A percentile compares a stretch with the other conserved stretches of the same genome.
phyloP scores from a whole-genome alignment of 2,888 invertebrate species.

The Leptopilina drosophilae region DNA sequence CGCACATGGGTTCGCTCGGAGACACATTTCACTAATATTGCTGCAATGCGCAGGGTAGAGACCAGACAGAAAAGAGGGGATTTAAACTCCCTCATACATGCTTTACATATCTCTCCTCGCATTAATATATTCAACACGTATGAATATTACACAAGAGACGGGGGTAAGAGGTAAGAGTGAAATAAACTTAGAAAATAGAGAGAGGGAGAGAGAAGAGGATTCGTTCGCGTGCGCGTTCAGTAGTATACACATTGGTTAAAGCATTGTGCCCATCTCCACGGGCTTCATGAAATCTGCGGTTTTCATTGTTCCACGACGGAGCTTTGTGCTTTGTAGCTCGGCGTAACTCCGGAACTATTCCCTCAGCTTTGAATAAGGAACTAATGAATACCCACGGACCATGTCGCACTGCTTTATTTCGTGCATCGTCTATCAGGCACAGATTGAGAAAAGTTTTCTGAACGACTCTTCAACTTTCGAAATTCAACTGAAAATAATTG shows the following conservation, averaged over 20 bases:
- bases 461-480: background rate
- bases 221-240: constrained; percentile 50
- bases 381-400: constrained; percentile 74
- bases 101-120: constrained; percentile 71
- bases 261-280: constrained; percentile 75
- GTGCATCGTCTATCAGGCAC: constrained; percentile 52
- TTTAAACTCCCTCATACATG: constrained; percentile 56
- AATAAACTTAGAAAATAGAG: constrained; percentile 54
- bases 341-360: constrained; percentile 74
- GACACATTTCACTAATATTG: constrained; percentile 76
- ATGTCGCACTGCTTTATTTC: constrained; percentile 55
- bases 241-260: constrained; percentile 69
- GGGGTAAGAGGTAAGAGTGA: constrained; percentile 56
- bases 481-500: background rate
- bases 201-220: constrained; percentile 42
- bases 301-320: constrained; percentile 73
- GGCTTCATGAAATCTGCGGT: constrained; percentile 75
- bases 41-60: constrained; percentile 49
- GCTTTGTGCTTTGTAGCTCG: constrained; percentile 75
- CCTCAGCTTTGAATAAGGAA: constrained; percentile 75
- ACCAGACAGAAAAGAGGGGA: constrained; percentile 13
- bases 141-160: constrained; percentile 71
- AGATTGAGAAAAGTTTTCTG: background rate
- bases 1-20: constrained; percentile 73
- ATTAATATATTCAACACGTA: constrained; percentile 77